Percentiles rank a stretch among this genome's conserved stretches.
These are phyloP conservation scores for Arvicanthis niloticus DNA, from an alignment of 2,113 vertebrate species.

Conservation along the genomic window DNA sequence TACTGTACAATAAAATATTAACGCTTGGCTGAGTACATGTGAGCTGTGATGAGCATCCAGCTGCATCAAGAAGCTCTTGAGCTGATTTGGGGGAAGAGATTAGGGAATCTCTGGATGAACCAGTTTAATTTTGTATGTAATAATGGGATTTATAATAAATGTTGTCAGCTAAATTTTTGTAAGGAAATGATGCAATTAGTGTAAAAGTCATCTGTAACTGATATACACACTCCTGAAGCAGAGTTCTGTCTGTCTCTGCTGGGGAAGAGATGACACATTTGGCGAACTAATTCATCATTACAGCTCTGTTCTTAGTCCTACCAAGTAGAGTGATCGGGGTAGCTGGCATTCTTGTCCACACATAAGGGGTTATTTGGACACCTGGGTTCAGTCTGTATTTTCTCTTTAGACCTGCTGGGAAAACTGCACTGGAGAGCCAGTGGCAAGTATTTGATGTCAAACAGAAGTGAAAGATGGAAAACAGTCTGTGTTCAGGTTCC, in stretches of 20 bases:
- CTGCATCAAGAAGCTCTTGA: not conserved
- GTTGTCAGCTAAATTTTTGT: not conserved
- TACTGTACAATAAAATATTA: not conserved
- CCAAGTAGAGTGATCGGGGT: not conserved
- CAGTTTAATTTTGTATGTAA: not conserved
- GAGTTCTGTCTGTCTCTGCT: not conserved
- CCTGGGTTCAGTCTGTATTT: not conserved
- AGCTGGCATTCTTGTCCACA: not conserved
- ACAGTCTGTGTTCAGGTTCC: slow-evolving; percentile 2
- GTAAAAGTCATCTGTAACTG: not conserved
- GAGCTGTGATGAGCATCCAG: too few relatives aligned
- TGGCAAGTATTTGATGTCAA: not conserved
- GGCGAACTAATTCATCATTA: not conserved
- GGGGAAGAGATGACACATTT: not conserved
- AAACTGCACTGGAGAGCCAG: not conserved
- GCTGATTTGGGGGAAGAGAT: not conserved
- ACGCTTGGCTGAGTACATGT: not conserved
- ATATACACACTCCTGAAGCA: not conserved
- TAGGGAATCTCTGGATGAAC: too few relatives aligned
- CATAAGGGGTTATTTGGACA: not conserved
- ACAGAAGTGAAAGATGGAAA: slow-evolving; percentile 36
- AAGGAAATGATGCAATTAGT: not conserved
- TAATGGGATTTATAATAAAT: not conserved
- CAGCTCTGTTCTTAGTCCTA: not conserved
- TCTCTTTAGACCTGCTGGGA: not conserved